These are phyloP conservation scores for Phyllotreta cruciferae DNA, from an alignment of 2,888 invertebrate species.

Conservation along the genomic window DNA sequence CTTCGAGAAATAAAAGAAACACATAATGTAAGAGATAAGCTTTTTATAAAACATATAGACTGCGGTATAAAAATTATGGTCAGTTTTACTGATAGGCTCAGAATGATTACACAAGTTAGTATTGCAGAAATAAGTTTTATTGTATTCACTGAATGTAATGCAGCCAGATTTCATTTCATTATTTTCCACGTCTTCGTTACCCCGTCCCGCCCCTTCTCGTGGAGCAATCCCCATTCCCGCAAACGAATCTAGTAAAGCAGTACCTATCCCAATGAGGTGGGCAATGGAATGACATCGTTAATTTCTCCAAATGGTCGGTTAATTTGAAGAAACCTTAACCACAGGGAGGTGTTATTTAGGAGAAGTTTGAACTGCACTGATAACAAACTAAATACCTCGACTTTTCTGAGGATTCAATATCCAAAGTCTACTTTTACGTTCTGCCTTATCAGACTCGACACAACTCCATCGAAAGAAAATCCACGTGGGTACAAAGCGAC, in stretches of 20 bases:
- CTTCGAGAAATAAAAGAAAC: too few species aligned
- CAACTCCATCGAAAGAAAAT: conserved; percentile 87
- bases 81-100: background rate
- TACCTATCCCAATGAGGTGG: conserved; percentile 14
- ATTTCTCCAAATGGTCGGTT: conserved; percentile 8
- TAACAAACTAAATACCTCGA: conserved; percentile 22
- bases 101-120: conserved; percentile 20
- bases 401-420: conserved; percentile 7
- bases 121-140: conserved; percentile 20
- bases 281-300: conserved; percentile 24
- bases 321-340: conserved; percentile 22
- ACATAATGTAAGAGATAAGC: too few species aligned
- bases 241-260: conserved; percentile 18
- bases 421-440: too few species aligned
- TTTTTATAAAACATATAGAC: too few species aligned
- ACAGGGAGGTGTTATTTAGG: conserved; percentile 15
- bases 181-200: conserved; percentile 10
- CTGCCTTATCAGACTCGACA: too few species aligned
- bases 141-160: background rate
- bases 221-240: background rate
- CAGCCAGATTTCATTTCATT: conserved; percentile 18
- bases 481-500: conserved; percentile 75
- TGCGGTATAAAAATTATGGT: background rate
- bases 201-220: conserved; percentile 15
- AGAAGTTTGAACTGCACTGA: conserved; percentile 21